Conservation (phyloP, 2,113 vertebrate genomes). For the Sterrhoptilus dennistouni region DNA sequence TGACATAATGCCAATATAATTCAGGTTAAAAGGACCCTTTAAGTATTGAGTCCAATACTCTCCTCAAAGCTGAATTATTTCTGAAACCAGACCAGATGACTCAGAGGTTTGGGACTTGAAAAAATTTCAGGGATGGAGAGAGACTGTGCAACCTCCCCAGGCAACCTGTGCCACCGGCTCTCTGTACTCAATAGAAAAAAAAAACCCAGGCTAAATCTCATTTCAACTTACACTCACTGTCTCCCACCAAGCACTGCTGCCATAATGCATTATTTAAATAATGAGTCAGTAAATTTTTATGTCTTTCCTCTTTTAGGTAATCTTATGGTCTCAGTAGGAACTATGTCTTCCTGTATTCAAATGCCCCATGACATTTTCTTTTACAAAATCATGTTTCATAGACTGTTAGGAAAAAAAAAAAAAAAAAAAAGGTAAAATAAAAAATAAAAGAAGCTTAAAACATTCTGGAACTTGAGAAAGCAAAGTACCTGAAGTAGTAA, state of each 20-base stretch:
- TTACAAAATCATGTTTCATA: not conserved
- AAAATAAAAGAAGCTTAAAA: not conserved
- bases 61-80: not conserved
- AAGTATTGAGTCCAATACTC: not conserved
- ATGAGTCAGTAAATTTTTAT: not conserved
- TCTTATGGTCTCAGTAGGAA: not conserved
- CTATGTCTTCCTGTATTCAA: not conserved
- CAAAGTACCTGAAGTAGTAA: not conserved
- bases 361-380: not conserved
- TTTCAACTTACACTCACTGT: not conserved
- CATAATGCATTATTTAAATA: not conserved
- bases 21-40: not conserved
- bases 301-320: not conserved
- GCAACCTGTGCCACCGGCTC: not conserved
- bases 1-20: not conserved
- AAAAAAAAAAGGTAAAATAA: not conserved
- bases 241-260: not conserved
- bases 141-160: not conserved
- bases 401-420: not conserved
- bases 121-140: not conserved
- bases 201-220: not conserved
- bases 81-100: not conserved
- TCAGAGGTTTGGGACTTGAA: not conserved
- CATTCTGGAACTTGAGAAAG: not conserved
- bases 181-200: not conserved